A percentile compares a stretch with the other conserved stretches of the same genome.
phyloP scores from a whole-genome alignment of 1,140 invertebrate genomes.

The Agrypnia vestita region DNA sequence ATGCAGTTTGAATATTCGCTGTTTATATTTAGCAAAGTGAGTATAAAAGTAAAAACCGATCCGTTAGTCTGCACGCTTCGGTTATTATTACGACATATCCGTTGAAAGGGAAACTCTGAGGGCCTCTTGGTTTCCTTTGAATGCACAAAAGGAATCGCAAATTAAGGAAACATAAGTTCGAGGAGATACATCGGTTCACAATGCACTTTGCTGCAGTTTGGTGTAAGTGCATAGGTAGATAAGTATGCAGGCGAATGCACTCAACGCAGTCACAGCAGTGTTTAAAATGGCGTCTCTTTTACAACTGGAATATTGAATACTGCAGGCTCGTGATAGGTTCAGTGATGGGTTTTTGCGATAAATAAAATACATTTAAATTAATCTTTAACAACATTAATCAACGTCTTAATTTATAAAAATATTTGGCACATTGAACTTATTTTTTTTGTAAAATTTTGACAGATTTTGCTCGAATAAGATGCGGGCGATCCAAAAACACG shows the following conservation, averaged over 20 bases:
- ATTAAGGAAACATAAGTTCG: conserved; percentile 57
- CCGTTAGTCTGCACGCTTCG: conserved; percentile 24
- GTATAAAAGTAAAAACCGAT: background rate
- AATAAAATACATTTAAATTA: background rate
- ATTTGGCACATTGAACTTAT: too few relatives aligned
- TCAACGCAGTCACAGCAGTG: conserved; percentile 28
- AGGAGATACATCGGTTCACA: conserved; percentile 56
- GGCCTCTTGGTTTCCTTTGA: conserved; percentile 60
- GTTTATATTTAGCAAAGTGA: background rate
- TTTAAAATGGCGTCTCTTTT: conserved; percentile 6
- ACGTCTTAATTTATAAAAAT: too few relatives aligned
- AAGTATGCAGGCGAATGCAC: conserved; percentile 49
- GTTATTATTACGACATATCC: conserved; percentile 47
- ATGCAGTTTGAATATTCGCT: background rate
- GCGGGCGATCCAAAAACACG: too few relatives aligned
- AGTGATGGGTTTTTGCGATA: background rate
- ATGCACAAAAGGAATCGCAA: conserved; percentile 61
- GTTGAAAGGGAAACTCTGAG: conserved; percentile 58
- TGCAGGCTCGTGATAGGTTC: background rate
- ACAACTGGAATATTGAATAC: conserved; percentile 1
- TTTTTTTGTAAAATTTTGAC: too few relatives aligned
- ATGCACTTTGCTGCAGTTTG: conserved; percentile 56
- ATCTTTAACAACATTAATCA: background rate
- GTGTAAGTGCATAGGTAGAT: conserved; percentile 43
- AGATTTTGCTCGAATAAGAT: too few relatives aligned